Percentiles rank a stretch among this genome's conserved stretches.
Conservation (phyloP, 2,113 vertebrate species). For the Neoarius graeffei region DNA sequence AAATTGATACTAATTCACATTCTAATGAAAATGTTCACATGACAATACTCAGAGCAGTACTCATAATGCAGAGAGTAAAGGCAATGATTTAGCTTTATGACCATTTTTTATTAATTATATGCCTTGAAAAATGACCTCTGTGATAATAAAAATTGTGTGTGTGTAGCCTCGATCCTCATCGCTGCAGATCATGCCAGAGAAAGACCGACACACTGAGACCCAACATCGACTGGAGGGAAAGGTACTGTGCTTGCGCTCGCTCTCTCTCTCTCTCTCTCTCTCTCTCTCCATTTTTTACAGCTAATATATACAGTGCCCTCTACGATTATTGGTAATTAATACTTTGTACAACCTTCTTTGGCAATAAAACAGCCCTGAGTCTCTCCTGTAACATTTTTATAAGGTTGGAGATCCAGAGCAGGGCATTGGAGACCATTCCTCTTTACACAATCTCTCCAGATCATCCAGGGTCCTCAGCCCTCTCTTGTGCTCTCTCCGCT, state of each 20-base stretch:
- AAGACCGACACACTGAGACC: conserved; percentile 33
- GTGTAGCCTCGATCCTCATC: conserved; percentile 56
- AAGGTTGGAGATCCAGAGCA: too few species aligned
- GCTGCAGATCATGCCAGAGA: conserved; percentile 44
- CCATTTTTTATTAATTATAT: not conserved
- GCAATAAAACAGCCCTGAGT: too few species aligned
- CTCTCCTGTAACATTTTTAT: too few species aligned
- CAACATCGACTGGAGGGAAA: conserved; percentile 41
- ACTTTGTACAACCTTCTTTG: too few species aligned
- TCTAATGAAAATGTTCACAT: not conserved
- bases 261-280: not conserved
- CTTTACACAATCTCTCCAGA: too few species aligned
- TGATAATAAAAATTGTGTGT: conserved; percentile 1
- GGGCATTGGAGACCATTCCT: too few species aligned
- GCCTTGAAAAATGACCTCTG: not conserved
- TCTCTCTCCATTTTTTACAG: not conserved
- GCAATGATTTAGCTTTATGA: not conserved
- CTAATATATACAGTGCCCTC: too few species aligned
- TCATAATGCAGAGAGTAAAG: not conserved
- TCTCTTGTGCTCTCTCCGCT: too few species aligned
- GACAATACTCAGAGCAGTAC: not conserved
- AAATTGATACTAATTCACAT: not conserved
- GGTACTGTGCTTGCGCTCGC: not conserved
- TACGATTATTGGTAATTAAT: too few species aligned
- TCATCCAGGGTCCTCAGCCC: too few species aligned